phyloP scores from a whole-genome alignment of 2,888 invertebrate genomes.

The Luperina testacea region DNA sequence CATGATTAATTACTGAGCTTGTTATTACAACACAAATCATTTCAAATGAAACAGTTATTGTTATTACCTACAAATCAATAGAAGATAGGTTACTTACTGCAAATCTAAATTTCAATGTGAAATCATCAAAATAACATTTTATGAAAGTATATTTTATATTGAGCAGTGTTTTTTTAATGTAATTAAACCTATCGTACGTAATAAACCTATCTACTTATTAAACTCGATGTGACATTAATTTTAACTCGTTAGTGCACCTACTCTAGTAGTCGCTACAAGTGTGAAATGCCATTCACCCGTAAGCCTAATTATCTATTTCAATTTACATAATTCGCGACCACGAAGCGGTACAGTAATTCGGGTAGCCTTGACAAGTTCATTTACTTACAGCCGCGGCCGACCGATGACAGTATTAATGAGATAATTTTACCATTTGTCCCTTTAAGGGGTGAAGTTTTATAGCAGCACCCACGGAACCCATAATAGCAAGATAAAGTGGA shows the following conservation, averaged over 20 bases:
- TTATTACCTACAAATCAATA: neutral
- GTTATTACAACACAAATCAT: neutral
- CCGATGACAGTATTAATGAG: conserved; percentile 68
- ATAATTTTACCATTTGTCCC: conserved; percentile 68
- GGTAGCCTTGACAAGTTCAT: conserved; percentile 80
- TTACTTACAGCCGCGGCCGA: conserved; percentile 65
- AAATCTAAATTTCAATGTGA: neutral
- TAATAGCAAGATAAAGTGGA: conserved; percentile 44
- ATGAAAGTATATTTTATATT: neutral
- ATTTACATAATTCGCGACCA: conserved; percentile 75
- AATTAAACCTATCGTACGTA: too few species aligned
- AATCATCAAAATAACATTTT: neutral
- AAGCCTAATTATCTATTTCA: conserved; percentile 77
- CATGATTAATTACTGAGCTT: neutral
- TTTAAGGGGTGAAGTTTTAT: conserved; percentile 60
- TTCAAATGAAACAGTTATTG: neutral
- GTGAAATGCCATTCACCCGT: conserved; percentile 68
- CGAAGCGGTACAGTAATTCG: conserved; percentile 73
- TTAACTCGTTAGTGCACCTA: conserved; percentile 30
- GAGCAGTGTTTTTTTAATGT: neutral
- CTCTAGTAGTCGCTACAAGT: conserved; percentile 27
- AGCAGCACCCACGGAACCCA: conserved; percentile 43
- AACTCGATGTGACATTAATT: conserved; percentile 36
- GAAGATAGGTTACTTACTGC: neutral
- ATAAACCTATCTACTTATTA: neutral